Conservation (phyloP, 2,888 invertebrate genomes). For the Thelaira solivaga region DNA sequence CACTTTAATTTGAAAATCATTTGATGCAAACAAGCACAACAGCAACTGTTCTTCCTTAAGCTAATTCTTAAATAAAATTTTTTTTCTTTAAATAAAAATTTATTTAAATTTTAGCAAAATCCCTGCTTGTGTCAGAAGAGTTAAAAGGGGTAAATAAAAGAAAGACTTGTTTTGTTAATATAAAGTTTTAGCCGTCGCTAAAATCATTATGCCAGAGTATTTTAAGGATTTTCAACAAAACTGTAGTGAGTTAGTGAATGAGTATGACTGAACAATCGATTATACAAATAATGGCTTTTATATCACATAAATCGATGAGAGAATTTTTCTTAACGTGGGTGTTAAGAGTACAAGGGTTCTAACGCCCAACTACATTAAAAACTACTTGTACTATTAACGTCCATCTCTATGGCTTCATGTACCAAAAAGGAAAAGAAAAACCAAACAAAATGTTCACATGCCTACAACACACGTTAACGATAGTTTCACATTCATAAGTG, state of each 20-base stretch:
- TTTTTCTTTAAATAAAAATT: neutral
- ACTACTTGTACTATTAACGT: slow-evolving; percentile 38
- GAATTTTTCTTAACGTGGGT: slow-evolving; percentile 58
- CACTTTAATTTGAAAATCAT: too few species aligned
- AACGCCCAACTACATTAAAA: slow-evolving; percentile 68
- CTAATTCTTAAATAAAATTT: too few species aligned
- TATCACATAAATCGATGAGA: slow-evolving; percentile 73
- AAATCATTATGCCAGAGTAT: slow-evolving; percentile 33
- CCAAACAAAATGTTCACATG: slow-evolving; percentile 29
- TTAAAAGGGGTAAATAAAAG: too few species aligned
- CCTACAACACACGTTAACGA: slow-evolving; percentile 59
- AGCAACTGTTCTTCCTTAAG: too few species aligned
- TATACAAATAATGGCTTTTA: slow-evolving; percentile 64
- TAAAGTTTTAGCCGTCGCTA: too few species aligned
- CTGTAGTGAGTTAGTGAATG: neutral
- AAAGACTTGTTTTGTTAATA: neutral
- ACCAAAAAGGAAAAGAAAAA: neutral
- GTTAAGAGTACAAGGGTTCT: slow-evolving; percentile 51
- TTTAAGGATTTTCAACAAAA: neutral
- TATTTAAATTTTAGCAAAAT: too few species aligned
- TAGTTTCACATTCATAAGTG: slow-evolving; percentile 62
- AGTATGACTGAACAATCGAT: slow-evolving; percentile 43
- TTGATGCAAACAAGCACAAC: too few species aligned
- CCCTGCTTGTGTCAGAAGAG: too few species aligned
- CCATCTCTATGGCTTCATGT: too few species aligned